Evolutionary conservation across 2,113 vertebrate genomes (phyloP).

Genomic region (Albula goreensis): DNA sequence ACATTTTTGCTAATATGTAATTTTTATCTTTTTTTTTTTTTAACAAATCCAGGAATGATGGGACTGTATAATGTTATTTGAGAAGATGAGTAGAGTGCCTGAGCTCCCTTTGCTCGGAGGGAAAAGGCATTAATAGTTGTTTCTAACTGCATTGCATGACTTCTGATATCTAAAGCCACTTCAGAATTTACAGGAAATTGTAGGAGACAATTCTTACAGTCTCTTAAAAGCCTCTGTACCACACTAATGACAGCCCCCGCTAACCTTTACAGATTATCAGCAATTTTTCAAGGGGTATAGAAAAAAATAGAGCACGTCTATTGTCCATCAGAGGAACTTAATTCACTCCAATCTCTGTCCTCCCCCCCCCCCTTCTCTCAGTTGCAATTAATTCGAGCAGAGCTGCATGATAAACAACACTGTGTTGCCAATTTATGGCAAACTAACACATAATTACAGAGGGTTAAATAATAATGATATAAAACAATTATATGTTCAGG

Average conservation of each 20-base stretch:
- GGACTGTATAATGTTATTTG: not conserved
- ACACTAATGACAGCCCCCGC: conserved; percentile 55
- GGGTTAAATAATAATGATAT: too few relatives aligned
- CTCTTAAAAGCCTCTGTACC: conserved; percentile 66
- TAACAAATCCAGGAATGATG: not conserved
- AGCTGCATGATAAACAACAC: too few relatives aligned
- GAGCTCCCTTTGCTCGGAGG: conserved; percentile 46
- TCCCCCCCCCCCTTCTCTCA: conserved; percentile 24
- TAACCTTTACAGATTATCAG: conserved; percentile 71
- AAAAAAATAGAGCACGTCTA: not conserved
- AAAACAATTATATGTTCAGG: too few relatives aligned
- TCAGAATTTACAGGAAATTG: conserved; percentile 65
- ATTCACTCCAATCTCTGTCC: conserved; percentile 63
- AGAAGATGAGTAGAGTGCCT: conserved; percentile 57
- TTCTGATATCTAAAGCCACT: conserved; percentile 59
- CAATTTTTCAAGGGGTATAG: conserved; percentile 35
- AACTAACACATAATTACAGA: too few relatives aligned
- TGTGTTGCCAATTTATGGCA: too few relatives aligned
- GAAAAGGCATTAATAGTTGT: conserved; percentile 49
- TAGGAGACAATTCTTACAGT: conserved; percentile 53
- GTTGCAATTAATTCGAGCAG: too few relatives aligned
- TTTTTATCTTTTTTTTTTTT: too few relatives aligned
- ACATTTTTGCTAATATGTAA: not conserved
- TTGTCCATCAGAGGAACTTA: conserved; percentile 54
- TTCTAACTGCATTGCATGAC: conserved; percentile 51